Evolutionary conservation across 2,797 vertebrate species (phyloP), one percentile per base, ranked within the genome.

Genomic region (Pipistrellus nathusii): DNA sequence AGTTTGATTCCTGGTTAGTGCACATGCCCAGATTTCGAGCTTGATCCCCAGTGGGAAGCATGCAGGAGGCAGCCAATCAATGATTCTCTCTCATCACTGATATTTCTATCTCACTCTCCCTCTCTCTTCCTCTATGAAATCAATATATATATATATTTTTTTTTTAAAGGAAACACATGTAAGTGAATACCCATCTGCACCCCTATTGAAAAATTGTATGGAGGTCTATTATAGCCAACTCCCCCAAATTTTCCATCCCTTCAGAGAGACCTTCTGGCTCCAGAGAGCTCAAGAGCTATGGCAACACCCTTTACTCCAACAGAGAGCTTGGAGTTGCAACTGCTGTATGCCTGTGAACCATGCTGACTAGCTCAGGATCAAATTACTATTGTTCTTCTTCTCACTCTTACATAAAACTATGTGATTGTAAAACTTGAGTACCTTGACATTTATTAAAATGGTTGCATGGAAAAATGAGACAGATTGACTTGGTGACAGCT

Each of bases 391-490:
- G 88, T 84, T 68, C 68, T 86, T 71, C 86, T 85, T 88, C 90
- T 94, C 91, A 51, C 14, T 78, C 76, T 85, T 91, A 85, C 3
- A 80, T 89, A 95, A 95, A 96, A 95, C 96, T 93, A 90, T 95
- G 92, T 90, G 71, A 76, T 51, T 72, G 92, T 85, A 89, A 91
- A 95, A 91, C 93, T 69, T 84, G 92, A 85, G 90, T 66, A 93
- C 83, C 76, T 92, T 95, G 90, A 96, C 94, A 93, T 95, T 88
- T 95, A 91, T 80, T 86, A 93, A 96, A 95, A 95, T 72, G 89
- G 73, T 57, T 87, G 55, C 80, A 86, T 13, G 12, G 25, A 76
- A 91, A 88, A 93, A 83, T 82, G 68, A 96, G 57, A 72, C 35
- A 95, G 93, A 89, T 9, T 85, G 93, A 94, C 78, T 92, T n/a